Percentiles rank a stretch among this genome's conserved stretches.
These are phyloP conservation scores for Enoplosus armatus DNA, from an alignment of 2,797 vertebrate species.

Conservation along the genomic window DNA sequence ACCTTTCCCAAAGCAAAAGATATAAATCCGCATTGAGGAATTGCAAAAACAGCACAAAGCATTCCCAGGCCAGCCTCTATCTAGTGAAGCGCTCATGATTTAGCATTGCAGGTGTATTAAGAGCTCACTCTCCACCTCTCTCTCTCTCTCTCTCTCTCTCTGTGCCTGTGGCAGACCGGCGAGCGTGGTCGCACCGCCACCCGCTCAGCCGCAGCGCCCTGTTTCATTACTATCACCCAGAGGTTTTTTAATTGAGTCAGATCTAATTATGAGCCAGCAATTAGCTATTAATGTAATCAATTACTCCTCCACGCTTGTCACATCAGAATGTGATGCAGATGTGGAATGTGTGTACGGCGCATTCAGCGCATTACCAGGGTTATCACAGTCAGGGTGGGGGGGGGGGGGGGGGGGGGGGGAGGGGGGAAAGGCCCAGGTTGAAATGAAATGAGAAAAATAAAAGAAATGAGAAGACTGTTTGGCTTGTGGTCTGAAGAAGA, in stretches of 20 bases:
- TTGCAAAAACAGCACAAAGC: constrained; percentile 91
- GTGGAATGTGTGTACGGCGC: constrained; percentile 74
- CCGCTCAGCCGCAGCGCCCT: constrained; percentile 69
- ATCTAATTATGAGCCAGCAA: constrained; percentile 89
- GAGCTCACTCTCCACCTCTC: constrained; percentile 54
- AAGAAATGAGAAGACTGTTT: constrained; percentile 1
- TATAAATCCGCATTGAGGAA: constrained; percentile 90
- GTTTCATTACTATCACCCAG: constrained; percentile 87
- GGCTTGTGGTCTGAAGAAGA: not conserved
- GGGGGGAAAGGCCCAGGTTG: constrained; percentile 16
- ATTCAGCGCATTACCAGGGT: constrained; percentile 75
- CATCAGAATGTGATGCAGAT: constrained; percentile 82
- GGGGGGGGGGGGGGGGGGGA: constrained; percentile 25
- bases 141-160: constrained; percentile 21
- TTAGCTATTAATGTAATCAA: constrained; percentile 90
- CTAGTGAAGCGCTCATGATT: constrained; percentile 86
- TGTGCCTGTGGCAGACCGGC: constrained; percentile 50
- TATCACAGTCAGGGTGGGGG: constrained; percentile 56
- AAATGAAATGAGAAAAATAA: not conserved
- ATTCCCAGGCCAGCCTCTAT: constrained; percentile 85
- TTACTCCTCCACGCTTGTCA: constrained; percentile 87
- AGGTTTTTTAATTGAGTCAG: constrained; percentile 88
- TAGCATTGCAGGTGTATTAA: constrained; percentile 88
- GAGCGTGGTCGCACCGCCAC: constrained; percentile 38
- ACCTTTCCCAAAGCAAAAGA: constrained; percentile 90